Evolutionary conservation across 2,113 vertebrate genomes (phyloP).

Genomic region (Lycaon pictus): DNA sequence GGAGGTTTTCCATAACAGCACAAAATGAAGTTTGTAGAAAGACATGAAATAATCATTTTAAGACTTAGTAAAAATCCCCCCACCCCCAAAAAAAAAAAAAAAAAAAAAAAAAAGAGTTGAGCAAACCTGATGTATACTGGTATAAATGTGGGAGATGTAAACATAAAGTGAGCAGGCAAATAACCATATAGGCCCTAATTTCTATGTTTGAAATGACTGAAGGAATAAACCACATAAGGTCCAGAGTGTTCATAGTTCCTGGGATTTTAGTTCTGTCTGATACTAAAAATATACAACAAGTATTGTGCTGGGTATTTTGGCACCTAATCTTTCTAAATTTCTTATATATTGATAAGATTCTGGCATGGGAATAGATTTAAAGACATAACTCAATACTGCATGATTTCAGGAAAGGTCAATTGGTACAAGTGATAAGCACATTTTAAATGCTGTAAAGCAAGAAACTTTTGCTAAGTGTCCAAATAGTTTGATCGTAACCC

Average conservation of each 20-base stretch:
- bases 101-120: conserved; percentile 66
- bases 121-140: conserved; percentile 85
- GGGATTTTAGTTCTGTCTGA: conserved; percentile 72
- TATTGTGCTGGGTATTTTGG: conserved; percentile 87
- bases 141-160: conserved; percentile 87
- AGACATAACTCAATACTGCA: conserved; percentile 81
- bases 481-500: conserved; percentile 81
- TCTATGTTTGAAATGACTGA: conserved; percentile 83
- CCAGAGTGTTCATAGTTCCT: conserved; percentile 84
- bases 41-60: conserved; percentile 77
- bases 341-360: conserved; percentile 78
- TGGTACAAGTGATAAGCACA: conserved; percentile 80
- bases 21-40: conserved; percentile 78
- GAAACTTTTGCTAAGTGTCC: conserved; percentile 84
- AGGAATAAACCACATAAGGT: conserved; percentile 80
- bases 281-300: conserved; percentile 77
- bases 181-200: conserved; percentile 80
- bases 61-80: conserved; percentile 66
- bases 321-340: conserved; percentile 87
- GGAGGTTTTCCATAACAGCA: conserved; percentile 82
- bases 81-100: not conserved
- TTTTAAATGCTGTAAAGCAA: conserved; percentile 85
- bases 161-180: conserved; percentile 86
- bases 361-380: conserved; percentile 79
- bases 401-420: conserved; percentile 85